Evolutionary conservation across 1,140 invertebrate species (phyloP).

Genomic region (Leptinotarsa lineolata): DNA sequence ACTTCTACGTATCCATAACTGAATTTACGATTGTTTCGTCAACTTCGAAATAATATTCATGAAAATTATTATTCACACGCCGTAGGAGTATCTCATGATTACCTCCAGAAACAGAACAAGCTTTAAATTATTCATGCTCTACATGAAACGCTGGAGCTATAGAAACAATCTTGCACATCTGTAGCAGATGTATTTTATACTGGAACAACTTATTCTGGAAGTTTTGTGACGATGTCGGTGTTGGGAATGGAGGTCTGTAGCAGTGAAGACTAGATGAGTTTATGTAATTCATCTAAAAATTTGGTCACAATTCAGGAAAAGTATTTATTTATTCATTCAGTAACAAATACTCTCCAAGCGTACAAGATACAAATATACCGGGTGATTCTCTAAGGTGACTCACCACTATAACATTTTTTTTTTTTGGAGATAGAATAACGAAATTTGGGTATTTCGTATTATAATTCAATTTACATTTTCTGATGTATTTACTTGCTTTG

Average conservation of each 20-base stretch:
- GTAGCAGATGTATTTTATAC: constrained; percentile 4
- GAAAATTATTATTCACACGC: neutral
- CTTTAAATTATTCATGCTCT: constrained; percentile 1
- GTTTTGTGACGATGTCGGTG: neutral
- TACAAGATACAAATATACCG: too few relatives aligned
- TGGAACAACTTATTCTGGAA: neutral
- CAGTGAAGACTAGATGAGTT: too few relatives aligned
- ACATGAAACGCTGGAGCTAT: neutral
- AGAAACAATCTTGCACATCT: constrained; percentile 3
- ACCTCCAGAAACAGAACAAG: neutral
- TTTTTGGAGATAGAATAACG: too few relatives aligned
- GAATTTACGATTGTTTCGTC: constrained; percentile 1
- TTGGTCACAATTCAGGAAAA: too few relatives aligned
- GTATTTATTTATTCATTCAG: too few relatives aligned
- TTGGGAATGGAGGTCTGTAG: neutral
- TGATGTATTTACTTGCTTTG: too few relatives aligned
- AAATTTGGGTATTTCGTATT: too few relatives aligned
- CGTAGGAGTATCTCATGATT: constrained; percentile 8
- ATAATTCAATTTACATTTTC: too few relatives aligned
- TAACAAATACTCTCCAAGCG: too few relatives aligned
- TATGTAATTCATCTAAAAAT: too few relatives aligned
- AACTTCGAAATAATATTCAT: constrained; percentile 6
- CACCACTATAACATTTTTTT: too few relatives aligned
- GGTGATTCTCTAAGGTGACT: too few relatives aligned
- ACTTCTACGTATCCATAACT: neutral